phyloP scores from a whole-genome alignment of 2,113 vertebrate genomes.

The Nesoenas mayeri region DNA sequence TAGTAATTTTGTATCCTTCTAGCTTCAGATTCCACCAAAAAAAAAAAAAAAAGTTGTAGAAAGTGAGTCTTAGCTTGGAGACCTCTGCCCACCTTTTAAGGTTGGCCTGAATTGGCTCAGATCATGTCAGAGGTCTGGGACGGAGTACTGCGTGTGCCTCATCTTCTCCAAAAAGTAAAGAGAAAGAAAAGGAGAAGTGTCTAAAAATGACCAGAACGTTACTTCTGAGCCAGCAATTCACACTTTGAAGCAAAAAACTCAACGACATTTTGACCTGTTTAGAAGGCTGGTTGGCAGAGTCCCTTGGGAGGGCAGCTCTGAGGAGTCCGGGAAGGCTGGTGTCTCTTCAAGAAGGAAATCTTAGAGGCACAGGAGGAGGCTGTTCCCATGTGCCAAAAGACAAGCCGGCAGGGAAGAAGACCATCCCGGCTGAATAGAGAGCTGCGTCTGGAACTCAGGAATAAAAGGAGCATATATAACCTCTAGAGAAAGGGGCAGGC shows the following conservation, averaged over 20 bases:
- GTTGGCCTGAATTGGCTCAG: background rate
- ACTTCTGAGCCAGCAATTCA: background rate
- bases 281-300: too few relatives aligned
- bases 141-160: background rate
- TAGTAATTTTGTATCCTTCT: background rate
- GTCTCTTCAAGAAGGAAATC: too few relatives aligned
- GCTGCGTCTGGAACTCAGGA: too few relatives aligned
- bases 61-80: background rate
- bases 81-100: background rate
- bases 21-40: background rate
- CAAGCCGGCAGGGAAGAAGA: too few relatives aligned
- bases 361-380: too few relatives aligned
- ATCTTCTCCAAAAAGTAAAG: background rate
- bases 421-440: too few relatives aligned
- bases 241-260: fast-evolving
- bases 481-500: too few relatives aligned
- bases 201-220: background rate
- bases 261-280: background rate
- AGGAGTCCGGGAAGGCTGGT: too few relatives aligned
- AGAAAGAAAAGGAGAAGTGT: background rate
- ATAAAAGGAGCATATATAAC: too few relatives aligned
- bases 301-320: too few relatives aligned
- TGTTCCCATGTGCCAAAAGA: too few relatives aligned
- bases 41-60: background rate
- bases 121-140: background rate